Conservation (phyloP, 2,797 vertebrate genomes). For the Chaetodon trifasciatus region DNA sequence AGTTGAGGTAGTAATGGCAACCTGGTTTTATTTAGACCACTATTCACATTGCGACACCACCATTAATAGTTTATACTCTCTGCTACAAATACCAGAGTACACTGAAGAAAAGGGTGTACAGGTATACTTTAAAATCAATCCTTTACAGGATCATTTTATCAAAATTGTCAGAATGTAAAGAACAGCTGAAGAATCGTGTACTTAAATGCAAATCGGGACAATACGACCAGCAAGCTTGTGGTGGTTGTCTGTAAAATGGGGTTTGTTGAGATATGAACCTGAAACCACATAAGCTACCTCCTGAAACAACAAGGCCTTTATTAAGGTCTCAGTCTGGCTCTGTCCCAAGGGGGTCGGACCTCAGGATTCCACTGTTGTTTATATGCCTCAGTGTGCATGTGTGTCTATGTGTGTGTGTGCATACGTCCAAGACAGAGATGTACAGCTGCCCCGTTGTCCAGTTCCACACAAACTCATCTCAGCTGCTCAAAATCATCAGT, state of each 20-base stretch:
- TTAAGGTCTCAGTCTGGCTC: constrained; percentile 77
- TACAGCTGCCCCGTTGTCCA: constrained; percentile 84
- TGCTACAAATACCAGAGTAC: constrained; percentile 57
- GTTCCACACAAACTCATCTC: constrained; percentile 80
- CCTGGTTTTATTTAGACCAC: constrained; percentile 84
- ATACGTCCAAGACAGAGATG: constrained; percentile 76
- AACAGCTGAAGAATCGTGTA: neutral
- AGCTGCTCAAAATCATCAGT: constrained; percentile 81
- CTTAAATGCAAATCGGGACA: constrained; percentile 20
- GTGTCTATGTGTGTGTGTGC: constrained; percentile 49
- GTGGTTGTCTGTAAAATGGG: constrained; percentile 42
- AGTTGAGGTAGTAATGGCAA: constrained; percentile 80
- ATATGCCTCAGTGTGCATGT: constrained; percentile 59
- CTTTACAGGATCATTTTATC: constrained; percentile 11
- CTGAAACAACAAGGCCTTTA: constrained; percentile 85
- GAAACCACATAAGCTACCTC: constrained; percentile 75
- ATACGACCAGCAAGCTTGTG: constrained; percentile 20
- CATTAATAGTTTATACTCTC: constrained; percentile 77
- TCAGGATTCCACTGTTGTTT: constrained; percentile 81
- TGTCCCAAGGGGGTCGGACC: constrained; percentile 73
- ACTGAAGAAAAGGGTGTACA: constrained; percentile 49
- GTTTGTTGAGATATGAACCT: constrained; percentile 66
- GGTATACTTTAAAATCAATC: neutral
- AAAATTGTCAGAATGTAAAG: neutral
- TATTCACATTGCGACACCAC: constrained; percentile 78